A percentile compares a stretch with the other conserved stretches of the same genome.
Conservation (phyloP, 64 coral and sea anemone genomes). For the Astreopora myriophthalma region DNA sequence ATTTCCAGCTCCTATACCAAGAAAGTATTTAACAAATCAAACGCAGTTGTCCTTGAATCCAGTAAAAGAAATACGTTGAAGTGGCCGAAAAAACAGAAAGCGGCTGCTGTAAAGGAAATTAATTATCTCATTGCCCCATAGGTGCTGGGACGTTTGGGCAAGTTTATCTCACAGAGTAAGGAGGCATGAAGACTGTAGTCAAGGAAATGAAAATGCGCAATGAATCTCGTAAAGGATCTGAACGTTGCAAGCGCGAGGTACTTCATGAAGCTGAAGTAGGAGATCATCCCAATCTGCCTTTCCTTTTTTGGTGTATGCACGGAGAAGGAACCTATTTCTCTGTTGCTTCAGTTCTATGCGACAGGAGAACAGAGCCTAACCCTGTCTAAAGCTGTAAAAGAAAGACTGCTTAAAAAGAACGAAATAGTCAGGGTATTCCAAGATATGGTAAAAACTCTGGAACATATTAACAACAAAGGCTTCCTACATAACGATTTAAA, state of each 20-base stretch:
- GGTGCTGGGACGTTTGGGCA: background rate
- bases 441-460: background rate
- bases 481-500: slow-evolving; percentile 54
- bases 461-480: slow-evolving; percentile 1
- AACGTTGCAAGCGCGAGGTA: slow-evolving; percentile 35
- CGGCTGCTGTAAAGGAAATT: background rate
- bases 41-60: background rate
- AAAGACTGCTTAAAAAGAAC: background rate
- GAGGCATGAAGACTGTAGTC: slow-evolving; percentile 21
- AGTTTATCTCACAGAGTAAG: background rate
- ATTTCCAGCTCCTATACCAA: background rate
- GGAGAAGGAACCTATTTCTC: background rate
- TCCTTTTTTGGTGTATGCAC: slow-evolving; percentile 25
- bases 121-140: background rate
- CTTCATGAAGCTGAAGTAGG: slow-evolving; percentile 26
- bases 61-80: background rate
- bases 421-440: background rate
- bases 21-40: background rate
- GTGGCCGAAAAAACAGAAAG: background rate
- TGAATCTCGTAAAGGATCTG: background rate
- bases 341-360: background rate
- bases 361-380: background rate
- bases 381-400: background rate
- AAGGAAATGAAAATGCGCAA: slow-evolving; percentile 34
- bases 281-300: slow-evolving; percentile 41